A percentile compares a stretch with the other conserved stretches of the same genome.
Conservation (phyloP, 2,113 vertebrate genomes). For the Canis aureus region DNA sequence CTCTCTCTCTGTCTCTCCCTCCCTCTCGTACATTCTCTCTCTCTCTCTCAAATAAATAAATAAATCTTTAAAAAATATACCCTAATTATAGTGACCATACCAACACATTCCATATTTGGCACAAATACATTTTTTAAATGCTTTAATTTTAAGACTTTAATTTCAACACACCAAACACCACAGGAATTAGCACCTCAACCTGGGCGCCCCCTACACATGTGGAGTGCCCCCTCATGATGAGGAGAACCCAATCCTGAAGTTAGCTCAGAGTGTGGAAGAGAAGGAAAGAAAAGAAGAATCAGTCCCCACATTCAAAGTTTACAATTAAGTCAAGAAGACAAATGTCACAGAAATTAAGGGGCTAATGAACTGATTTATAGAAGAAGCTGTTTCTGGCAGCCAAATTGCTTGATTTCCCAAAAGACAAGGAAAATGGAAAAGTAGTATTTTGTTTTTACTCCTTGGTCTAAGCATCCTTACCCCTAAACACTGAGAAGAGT, state of each 20-base stretch:
- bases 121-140: neutral
- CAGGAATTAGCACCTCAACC: neutral
- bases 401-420: slow-evolving; percentile 46
- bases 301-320: neutral
- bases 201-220: accelerated
- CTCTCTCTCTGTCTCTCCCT: too few relatives aligned
- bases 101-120: neutral
- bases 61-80: too few relatives aligned
- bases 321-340: slow-evolving; percentile 25
- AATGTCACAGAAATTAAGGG: slow-evolving; percentile 54
- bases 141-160: slow-evolving; percentile 23
- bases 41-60: too few relatives aligned
- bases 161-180: neutral
- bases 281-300: neutral
- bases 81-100: neutral
- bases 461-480: neutral
- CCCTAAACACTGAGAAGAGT: neutral
- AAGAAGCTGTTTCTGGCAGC: slow-evolving; percentile 57
- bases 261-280: neutral
- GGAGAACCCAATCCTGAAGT: neutral
- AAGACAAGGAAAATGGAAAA: slow-evolving; percentile 49
- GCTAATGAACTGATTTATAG: slow-evolving; percentile 47
- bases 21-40: too few relatives aligned
- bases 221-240: neutral
- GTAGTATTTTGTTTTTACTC: slow-evolving; percentile 4